Percentiles rank a stretch among this genome's conserved stretches.
These are phyloP conservation scores for Corythaeola cristata DNA, from an alignment of 2,113 vertebrate species.

Conservation along the genomic window DNA sequence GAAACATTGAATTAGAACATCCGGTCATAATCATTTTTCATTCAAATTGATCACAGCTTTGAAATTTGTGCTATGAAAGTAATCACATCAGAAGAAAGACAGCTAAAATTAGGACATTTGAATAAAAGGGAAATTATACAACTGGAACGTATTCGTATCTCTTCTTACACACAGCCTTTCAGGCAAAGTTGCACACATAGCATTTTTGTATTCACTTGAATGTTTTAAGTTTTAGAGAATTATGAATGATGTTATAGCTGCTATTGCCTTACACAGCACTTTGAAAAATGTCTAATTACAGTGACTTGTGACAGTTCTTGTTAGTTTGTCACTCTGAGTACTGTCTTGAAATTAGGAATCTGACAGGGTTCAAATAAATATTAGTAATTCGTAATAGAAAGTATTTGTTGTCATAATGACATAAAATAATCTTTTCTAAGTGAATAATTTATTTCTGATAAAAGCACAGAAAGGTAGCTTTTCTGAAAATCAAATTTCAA, in stretches of 20 bases:
- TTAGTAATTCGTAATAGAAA: background rate
- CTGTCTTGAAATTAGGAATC: background rate
- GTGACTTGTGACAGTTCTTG: background rate
- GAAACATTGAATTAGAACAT: conserved; percentile 26
- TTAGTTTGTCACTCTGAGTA: conserved; percentile 11
- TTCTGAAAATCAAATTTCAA: background rate
- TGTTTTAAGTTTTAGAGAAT: conserved; percentile 50
- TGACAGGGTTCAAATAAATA: conserved; percentile 17
- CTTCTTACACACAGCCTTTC: background rate
- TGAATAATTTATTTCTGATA: background rate
- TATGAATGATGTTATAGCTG: conserved; percentile 32
- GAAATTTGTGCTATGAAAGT: background rate
- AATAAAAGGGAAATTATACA: conserved; percentile 27
- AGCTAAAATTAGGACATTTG: conserved; percentile 27
- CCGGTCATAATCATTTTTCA: conserved; percentile 7
- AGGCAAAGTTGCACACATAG: conserved; percentile 25
- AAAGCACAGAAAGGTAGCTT: background rate
- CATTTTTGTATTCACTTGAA: background rate
- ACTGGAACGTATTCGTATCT: background rate
- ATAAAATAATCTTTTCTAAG: background rate
- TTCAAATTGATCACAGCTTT: conserved; percentile 37
- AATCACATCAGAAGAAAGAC: background rate
- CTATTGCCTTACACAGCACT: conserved; percentile 1
- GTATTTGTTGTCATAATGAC: background rate
- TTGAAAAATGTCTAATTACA: conserved; percentile 28